Conservation (phyloP, 2,888 invertebrate genomes). For the Brachylomia viminalis region DNA sequence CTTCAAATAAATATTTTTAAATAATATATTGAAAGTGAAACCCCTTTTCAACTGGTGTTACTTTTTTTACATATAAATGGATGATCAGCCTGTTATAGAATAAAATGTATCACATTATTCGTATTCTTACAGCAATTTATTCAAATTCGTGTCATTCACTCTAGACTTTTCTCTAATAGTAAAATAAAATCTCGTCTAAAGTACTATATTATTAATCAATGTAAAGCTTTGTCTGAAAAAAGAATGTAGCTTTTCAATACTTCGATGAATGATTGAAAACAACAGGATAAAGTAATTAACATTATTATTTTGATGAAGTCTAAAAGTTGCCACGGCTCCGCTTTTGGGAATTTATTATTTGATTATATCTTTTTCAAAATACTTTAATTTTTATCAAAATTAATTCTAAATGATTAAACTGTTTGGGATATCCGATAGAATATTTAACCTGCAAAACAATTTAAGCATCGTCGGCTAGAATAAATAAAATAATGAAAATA, state of each 20-base stretch:
- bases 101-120: neutral
- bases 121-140: neutral
- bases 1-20: neutral
- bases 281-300: neutral
- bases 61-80: neutral
- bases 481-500: neutral
- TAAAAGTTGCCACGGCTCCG: accelerated
- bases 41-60: conserved; percentile 15
- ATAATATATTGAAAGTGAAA: conserved; percentile 3
- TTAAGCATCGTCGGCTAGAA: neutral
- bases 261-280: neutral
- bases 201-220: neutral
- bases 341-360: neutral
- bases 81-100: neutral
- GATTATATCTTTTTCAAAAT: neutral
- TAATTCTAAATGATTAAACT: neutral
- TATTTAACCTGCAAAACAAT: neutral
- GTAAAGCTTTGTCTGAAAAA: too few relatives aligned
- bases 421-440: neutral
- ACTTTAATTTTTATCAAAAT: neutral
- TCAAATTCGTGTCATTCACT: neutral
- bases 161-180: too few relatives aligned
- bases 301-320: neutral
- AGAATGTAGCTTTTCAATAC: neutral
- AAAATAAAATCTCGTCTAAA: neutral